A percentile compares a stretch with the other conserved stretches of the same genome.
These are phyloP conservation scores for Scolanthus callimorphus DNA, from an alignment of 92 coral and sea anemone species.

Conservation along the genomic window DNA sequence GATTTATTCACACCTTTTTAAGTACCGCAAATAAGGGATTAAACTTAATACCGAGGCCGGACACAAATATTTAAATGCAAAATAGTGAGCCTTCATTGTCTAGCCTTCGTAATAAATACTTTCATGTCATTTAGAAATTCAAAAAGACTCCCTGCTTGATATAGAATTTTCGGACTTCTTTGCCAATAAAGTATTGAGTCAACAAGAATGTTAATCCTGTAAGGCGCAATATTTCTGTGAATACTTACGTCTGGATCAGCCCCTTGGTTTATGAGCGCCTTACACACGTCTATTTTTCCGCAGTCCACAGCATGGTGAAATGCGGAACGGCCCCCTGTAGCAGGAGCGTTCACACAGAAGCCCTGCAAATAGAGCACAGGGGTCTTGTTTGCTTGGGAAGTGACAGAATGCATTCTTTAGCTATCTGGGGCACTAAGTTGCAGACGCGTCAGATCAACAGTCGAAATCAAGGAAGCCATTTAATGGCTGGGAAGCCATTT, in stretches of 20 bases:
- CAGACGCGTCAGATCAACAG: neutral
- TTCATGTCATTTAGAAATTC: too few relatives aligned
- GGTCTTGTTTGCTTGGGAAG: neutral
- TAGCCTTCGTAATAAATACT: too few relatives aligned
- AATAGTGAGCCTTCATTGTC: too few relatives aligned
- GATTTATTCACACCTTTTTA: neutral
- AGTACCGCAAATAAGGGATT: neutral
- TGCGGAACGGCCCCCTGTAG: constrained; percentile 70
- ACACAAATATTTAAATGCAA: too few relatives aligned
- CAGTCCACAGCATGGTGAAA: constrained; percentile 77
- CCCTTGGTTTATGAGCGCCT: constrained; percentile 58
- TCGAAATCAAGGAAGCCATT: too few relatives aligned
- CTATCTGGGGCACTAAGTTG: neutral
- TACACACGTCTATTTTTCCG: constrained; percentile 61
- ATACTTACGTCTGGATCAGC: constrained; percentile 83
- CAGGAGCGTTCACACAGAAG: constrained; percentile 51
- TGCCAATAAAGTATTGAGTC: too few relatives aligned
- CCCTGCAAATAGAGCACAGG: constrained; percentile 43
- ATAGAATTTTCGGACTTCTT: too few relatives aligned
- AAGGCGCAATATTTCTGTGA: too few relatives aligned
- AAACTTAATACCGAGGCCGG: too few relatives aligned
- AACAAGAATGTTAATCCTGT: too few relatives aligned
- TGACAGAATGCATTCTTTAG: constrained; percentile 21
- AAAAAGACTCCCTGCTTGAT: too few relatives aligned
- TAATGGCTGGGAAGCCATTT: too few relatives aligned